These are phyloP conservation scores for Ceriagrion tenellum DNA, from an alignment of 2,888 invertebrate genomes.

Conservation along the genomic window DNA sequence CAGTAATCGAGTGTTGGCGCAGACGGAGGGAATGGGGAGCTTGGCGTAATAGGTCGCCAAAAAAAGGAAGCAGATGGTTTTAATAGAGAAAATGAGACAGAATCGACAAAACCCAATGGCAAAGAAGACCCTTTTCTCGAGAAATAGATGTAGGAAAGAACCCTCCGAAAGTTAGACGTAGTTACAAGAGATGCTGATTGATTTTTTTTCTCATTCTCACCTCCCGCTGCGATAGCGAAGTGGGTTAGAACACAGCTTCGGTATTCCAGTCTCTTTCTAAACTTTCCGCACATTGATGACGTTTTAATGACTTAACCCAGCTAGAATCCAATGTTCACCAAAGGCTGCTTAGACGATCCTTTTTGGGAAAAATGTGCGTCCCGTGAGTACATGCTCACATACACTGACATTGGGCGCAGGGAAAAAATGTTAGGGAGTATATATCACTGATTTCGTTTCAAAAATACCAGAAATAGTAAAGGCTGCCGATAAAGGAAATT, in stretches of 20 bases:
- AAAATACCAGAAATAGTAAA: too few species aligned
- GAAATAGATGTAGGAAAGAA: not conserved
- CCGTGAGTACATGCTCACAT: too few species aligned
- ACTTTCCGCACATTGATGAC: not conserved
- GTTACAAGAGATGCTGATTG: not conserved
- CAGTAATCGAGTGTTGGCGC: conserved; percentile 57
- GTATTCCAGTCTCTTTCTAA: not conserved
- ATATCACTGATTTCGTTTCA: too few species aligned
- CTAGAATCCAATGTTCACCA: too few species aligned
- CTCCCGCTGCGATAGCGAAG: too few species aligned
- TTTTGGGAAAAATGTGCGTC: too few species aligned
- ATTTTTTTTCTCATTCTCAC: not conserved
- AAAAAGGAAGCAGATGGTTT: not conserved
- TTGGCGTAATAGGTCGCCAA: not conserved
- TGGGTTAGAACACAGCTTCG: too few species aligned
- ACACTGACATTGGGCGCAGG: too few species aligned
- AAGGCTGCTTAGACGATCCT: too few species aligned
- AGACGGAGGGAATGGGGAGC: not conserved
- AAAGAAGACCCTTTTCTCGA: not conserved
- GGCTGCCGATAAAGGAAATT: too few species aligned
- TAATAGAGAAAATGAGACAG: not conserved
- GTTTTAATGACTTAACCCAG: too few species aligned
- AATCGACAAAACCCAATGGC: not conserved
- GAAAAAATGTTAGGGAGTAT: too few species aligned
- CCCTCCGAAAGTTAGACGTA: not conserved